phyloP scores from a whole-genome alignment of 2,888 invertebrate genomes.

The Corythucha ciliata region DNA sequence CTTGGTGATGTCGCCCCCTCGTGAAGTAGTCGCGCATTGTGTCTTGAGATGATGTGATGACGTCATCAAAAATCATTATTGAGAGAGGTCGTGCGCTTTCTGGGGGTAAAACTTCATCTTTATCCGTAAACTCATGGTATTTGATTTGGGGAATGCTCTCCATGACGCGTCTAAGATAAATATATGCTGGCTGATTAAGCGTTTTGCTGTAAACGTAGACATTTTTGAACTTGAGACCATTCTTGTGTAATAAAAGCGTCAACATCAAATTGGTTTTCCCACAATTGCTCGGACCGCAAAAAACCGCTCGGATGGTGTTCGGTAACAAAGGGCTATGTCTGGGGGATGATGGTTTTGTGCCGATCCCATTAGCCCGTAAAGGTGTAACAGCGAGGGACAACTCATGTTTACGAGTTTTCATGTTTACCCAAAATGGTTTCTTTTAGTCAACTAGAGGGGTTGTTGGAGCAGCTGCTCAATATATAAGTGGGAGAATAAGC shows the following conservation, averaged over 20 bases:
- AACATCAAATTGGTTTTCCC: conserved; percentile 41
- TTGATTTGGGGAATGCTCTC: conserved; percentile 32
- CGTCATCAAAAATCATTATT: conserved; percentile 41
- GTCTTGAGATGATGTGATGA: conserved; percentile 38
- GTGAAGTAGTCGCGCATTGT: conserved; percentile 38
- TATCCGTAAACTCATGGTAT: conserved; percentile 32
- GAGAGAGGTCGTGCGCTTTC: conserved; percentile 36
- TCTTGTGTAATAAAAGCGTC: conserved; percentile 37
- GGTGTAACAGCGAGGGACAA: too few relatives aligned
- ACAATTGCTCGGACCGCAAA: conserved; percentile 40
- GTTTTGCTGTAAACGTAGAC: conserved; percentile 40
- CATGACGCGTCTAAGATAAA: conserved; percentile 34
- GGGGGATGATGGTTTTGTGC: too few relatives aligned
- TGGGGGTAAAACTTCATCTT: conserved; percentile 33
- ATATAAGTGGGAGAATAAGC: too few relatives aligned
- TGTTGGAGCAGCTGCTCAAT: too few relatives aligned
- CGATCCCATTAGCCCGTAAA: too few relatives aligned
- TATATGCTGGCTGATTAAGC: conserved; percentile 38
- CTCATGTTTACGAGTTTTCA: too few relatives aligned
- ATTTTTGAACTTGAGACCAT: conserved; percentile 40
- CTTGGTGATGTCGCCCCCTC: conserved; percentile 38
- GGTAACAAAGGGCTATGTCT: conserved; percentile 26
- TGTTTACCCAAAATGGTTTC: too few relatives aligned
- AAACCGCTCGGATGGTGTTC: conserved; percentile 32
- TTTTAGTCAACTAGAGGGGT: too few relatives aligned